Evolutionary conservation across 2,113 vertebrate species (phyloP).

Genomic region (Daboia siamensis): DNA sequence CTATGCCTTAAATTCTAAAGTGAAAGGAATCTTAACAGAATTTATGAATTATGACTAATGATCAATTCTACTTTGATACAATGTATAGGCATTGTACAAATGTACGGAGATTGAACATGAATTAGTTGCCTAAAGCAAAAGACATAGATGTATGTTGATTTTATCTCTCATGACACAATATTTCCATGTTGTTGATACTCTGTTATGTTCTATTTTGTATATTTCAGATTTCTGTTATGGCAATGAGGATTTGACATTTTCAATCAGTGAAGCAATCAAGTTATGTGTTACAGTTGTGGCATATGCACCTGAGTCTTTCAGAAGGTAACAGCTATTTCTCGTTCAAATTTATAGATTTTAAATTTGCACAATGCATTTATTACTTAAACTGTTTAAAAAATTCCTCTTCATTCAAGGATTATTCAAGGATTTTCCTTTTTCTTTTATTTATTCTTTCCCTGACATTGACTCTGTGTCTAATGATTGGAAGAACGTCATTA

Average conservation of each 20-base stretch:
- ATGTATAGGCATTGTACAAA: not conserved
- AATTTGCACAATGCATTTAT: not conserved
- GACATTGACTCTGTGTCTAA: not conserved
- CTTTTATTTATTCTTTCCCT: not conserved
- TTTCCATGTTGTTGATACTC: not conserved
- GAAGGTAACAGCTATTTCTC: slow-evolving; percentile 77
- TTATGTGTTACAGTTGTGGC: slow-evolving; percentile 95
- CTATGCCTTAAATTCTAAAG: not conserved
- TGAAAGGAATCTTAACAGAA: not conserved
- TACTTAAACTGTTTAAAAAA: not conserved
- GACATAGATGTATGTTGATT: not conserved
- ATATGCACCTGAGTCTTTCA: slow-evolving; percentile 94
- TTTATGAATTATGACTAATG: not conserved
- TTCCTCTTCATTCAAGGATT: not conserved
- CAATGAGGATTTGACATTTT: slow-evolving; percentile 93
- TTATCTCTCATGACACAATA: not conserved
- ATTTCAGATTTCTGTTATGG: slow-evolving; percentile 96
- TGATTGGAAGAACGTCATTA: not conserved
- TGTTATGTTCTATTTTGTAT: slow-evolving; percentile 27
- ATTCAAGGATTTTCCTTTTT: not conserved
- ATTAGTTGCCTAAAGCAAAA: not conserved
- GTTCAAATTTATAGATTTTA: not conserved
- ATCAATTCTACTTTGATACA: not conserved
- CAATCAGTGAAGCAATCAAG: slow-evolving; percentile 96
- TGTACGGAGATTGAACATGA: not conserved